phyloP scores from a whole-genome alignment of 2,797 vertebrate genomes.

The Sebastes steindachneri region DNA sequence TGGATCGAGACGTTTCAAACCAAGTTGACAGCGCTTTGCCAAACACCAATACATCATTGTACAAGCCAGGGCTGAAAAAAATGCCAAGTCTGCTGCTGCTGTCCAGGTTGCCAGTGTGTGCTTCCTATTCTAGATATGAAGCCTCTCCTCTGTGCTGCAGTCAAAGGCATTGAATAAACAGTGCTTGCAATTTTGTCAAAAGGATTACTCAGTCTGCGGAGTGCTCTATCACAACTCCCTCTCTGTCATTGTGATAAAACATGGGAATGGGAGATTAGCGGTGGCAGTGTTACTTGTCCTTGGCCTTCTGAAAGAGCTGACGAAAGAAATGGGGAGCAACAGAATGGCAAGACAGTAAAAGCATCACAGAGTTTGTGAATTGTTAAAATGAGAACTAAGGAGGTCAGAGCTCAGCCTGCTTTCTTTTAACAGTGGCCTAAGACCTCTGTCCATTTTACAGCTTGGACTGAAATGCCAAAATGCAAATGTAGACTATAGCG shows the following conservation, averaged over 20 bases:
- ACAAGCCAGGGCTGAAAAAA: background rate
- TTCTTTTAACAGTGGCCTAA: background rate
- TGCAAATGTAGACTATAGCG: background rate
- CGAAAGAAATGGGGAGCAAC: slow-evolving; percentile 30
- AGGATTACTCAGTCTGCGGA: slow-evolving; percentile 67
- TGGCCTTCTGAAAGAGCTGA: slow-evolving; percentile 45
- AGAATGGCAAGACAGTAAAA: slow-evolving; percentile 34
- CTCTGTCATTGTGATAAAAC: slow-evolving; percentile 76
- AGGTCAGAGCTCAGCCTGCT: background rate
- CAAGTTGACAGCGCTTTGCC: slow-evolving; percentile 9
- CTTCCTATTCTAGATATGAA: slow-evolving; percentile 36
- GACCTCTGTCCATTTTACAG: slow-evolving; percentile 4
- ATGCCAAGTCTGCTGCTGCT: slow-evolving; percentile 28
- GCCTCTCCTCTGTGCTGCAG: slow-evolving; percentile 37
- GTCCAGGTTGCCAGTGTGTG: slow-evolving; percentile 42
- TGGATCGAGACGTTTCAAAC: background rate
- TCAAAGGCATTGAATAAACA: slow-evolving; percentile 73
- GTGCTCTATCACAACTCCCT: slow-evolving; percentile 67
- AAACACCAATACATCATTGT: slow-evolving; percentile 9
- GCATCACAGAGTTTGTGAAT: background rate
- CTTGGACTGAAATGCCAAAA: slow-evolving; percentile 3
- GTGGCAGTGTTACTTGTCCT: slow-evolving; percentile 59
- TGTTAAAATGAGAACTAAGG: slow-evolving; percentile 15
- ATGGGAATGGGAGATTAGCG: slow-evolving; percentile 75
- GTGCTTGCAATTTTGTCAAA: slow-evolving; percentile 72